Evolutionary conservation across 2,113 vertebrate species (phyloP).

Genomic region (Arizona elegans): DNA sequence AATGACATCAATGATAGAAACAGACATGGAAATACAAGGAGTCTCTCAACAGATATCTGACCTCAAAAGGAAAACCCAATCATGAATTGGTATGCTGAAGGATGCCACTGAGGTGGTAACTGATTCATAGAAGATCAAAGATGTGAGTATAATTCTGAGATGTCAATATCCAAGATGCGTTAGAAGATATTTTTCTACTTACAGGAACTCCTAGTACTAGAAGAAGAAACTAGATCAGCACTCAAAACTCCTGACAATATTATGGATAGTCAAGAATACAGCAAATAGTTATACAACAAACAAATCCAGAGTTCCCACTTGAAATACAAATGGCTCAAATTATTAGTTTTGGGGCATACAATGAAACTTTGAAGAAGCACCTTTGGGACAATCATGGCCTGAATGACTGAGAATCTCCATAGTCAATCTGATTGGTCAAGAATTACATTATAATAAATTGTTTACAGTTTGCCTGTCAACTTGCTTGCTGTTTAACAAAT

Average conservation of each 20-base stretch:
- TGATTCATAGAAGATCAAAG: neutral
- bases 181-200: neutral
- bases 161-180: neutral
- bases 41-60: neutral
- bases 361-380: neutral
- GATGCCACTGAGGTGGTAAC: neutral
- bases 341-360: neutral
- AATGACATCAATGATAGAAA: neutral
- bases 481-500: constrained; percentile 26
- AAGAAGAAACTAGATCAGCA: neutral
- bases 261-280: neutral
- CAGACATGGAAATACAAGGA: neutral
- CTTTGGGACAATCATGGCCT: neutral
- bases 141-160: neutral
- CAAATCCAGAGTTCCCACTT: neutral
- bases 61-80: neutral
- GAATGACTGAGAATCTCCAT: neutral
- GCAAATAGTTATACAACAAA: neutral
- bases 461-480: neutral
- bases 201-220: neutral
- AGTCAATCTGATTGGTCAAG: neutral
- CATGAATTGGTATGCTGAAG: neutral
- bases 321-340: neutral
- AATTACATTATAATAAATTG: neutral
- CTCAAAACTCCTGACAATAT: neutral